Evolutionary conservation across 2,888 invertebrate genomes (phyloP).

Genomic region (Sphaeridia pumilis): DNA sequence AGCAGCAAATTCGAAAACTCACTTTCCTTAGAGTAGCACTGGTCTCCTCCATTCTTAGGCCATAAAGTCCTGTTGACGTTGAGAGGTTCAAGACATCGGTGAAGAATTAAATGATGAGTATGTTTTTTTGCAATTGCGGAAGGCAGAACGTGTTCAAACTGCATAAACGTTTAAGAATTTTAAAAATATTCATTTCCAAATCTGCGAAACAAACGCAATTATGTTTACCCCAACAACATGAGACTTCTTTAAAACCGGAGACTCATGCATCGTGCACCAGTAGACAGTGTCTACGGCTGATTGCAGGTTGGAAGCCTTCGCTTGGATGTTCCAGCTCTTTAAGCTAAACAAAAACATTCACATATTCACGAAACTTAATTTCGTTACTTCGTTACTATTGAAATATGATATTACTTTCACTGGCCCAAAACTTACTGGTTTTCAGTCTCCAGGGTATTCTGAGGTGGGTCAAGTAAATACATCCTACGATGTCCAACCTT

Average conservation of each 20-base stretch:
- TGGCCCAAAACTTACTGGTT: too few relatives aligned
- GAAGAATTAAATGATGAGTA: constrained; percentile 5
- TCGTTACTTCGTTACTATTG: background rate
- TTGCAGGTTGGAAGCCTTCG: background rate
- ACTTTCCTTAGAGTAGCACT: constrained; percentile 1
- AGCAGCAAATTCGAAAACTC: background rate
- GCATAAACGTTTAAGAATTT: background rate
- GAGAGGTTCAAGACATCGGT: background rate
- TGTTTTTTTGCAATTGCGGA: background rate
- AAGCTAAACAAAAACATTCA: background rate
- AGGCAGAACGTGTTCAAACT: background rate
- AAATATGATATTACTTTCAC: too few relatives aligned
- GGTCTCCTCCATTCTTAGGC: background rate
- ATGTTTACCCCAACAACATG: constrained; percentile 12
- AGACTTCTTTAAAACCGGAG: background rate
- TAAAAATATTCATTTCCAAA: background rate
- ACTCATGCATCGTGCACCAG: background rate
- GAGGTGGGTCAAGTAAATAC: too few relatives aligned
- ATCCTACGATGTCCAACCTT: too few relatives aligned
- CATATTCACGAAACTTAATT: background rate
- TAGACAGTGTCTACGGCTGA: background rate
- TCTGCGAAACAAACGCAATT: background rate
- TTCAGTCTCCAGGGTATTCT: too few relatives aligned
- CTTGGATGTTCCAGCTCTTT: background rate
- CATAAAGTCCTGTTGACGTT: background rate